Percentiles rank a stretch among this genome's conserved stretches.
These are phyloP conservation scores for Mellilla xanthometata DNA, from an alignment of 2,888 invertebrate species.

Conservation along the genomic window DNA sequence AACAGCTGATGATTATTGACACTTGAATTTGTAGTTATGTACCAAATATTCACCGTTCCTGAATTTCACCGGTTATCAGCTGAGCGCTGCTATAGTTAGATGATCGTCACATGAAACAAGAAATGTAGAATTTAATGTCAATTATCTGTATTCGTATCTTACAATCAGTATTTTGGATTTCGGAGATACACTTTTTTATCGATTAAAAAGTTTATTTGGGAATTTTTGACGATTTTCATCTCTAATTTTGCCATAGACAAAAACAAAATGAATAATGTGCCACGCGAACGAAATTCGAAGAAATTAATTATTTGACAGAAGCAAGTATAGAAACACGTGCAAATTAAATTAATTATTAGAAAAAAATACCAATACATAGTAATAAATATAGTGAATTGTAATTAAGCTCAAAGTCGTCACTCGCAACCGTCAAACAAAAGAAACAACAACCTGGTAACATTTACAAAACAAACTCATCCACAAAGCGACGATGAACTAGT, in stretches of 20 bases:
- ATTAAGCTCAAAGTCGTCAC: slow-evolving; percentile 30
- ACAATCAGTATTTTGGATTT: no score
- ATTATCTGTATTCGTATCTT: no score
- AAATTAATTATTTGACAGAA: slow-evolving; percentile 52
- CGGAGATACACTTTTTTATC: no score
- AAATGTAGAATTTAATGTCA: no score
- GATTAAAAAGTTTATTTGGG: no score
- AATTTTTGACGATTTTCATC: slow-evolving; percentile 8
- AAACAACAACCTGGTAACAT: slow-evolving; percentile 73
- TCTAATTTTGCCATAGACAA: slow-evolving; percentile 46
- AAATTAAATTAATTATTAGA: slow-evolving; percentile 27
- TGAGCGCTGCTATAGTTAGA: no score
- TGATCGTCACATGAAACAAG: no score
- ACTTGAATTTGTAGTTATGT: no score
- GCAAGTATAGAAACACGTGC: slow-evolving; percentile 51
- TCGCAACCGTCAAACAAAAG: slow-evolving; percentile 38
- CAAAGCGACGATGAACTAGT: slow-evolving; percentile 75
- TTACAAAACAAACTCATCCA: slow-evolving; percentile 68
- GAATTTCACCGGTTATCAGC: no score
- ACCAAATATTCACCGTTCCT: no score
- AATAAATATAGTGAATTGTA: slow-evolving; percentile 37
- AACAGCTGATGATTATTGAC: no score
- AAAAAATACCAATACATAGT: slow-evolving; percentile 21
- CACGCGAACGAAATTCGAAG: slow-evolving; percentile 58
- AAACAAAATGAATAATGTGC: slow-evolving; percentile 38